Evolutionary conservation across 2,113 vertebrate genomes (phyloP).

Genomic region (Sciurus niger): DNA sequence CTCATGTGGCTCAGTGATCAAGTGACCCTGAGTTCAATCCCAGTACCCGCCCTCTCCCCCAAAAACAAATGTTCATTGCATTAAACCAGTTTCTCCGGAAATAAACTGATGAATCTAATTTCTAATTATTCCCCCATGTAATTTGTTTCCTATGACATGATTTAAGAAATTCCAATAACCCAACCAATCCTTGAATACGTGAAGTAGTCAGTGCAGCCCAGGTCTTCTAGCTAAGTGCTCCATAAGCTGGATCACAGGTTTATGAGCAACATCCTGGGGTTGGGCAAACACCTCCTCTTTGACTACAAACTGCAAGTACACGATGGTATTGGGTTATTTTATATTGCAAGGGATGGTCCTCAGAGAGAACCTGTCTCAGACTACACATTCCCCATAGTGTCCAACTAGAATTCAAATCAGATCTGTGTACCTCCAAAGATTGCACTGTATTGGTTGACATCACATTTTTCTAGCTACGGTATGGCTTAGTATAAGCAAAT

Average conservation of each 20-base stretch:
- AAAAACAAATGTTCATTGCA: background rate
- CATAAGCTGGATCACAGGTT: background rate
- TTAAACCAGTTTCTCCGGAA: background rate
- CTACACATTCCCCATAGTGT: background rate
- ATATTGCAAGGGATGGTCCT: background rate
- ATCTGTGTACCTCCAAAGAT: background rate
- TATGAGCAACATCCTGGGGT: background rate
- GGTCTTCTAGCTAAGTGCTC: background rate
- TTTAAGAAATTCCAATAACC: background rate
- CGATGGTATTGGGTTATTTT: background rate
- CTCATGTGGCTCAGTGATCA: background rate
- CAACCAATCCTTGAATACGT: background rate
- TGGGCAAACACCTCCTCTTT: background rate
- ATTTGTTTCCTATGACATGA: background rate
- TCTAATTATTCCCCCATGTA: background rate
- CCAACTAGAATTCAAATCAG: background rate
- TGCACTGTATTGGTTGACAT: background rate
- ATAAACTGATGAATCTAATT: background rate
- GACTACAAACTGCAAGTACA: background rate
- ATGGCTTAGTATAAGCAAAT: background rate
- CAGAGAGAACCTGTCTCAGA: background rate
- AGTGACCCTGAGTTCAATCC: too few relatives aligned
- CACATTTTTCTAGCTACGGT: background rate
- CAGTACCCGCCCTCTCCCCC: too few relatives aligned
- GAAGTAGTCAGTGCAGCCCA: background rate